A percentile compares a stretch with the other conserved stretches of the same genome.
These are phyloP conservation scores for Therioaphis trifolii DNA, from an alignment of 2,888 invertebrate species.

Conservation along the genomic window DNA sequence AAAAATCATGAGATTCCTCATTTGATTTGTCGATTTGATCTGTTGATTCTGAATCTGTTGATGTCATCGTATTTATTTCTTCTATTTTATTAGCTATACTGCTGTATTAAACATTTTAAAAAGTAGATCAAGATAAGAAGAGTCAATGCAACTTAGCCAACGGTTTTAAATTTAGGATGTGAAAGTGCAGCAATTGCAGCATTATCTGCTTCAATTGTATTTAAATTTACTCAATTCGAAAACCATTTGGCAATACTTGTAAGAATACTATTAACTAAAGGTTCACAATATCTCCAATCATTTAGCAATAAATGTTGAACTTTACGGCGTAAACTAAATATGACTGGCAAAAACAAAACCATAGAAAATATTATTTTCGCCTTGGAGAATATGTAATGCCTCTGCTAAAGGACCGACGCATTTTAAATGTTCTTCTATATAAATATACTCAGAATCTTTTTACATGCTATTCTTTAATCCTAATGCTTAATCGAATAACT, in stretches of 20 bases:
- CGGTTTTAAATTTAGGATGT: conserved; percentile 23
- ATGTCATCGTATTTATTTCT: conserved; percentile 27
- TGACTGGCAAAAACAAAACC: conserved; percentile 29
- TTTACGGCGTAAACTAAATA: conserved; percentile 32
- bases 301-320: conserved; percentile 10
- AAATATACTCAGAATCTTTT: conserved; percentile 29
- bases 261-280: conserved; percentile 26
- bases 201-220: conserved; percentile 24
- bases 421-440: conserved; percentile 32
- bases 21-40: conserved; percentile 1
- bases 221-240: conserved; percentile 16
- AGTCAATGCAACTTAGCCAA: conserved; percentile 36
- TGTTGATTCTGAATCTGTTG: conserved; percentile 6
- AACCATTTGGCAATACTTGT: conserved; percentile 14
- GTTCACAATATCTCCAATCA: conserved; percentile 33
- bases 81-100: conserved; percentile 23
- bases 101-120: conserved; percentile 2
- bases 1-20: conserved; percentile 27
- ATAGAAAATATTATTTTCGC: conserved; percentile 30
- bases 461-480: conserved; percentile 17
- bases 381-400: conserved; percentile 32
- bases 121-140: neutral
- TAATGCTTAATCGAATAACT: conserved; percentile 14
- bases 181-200: conserved; percentile 9
- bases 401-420: conserved; percentile 33